These are phyloP conservation scores for Muricea muricata DNA, from an alignment of 92 coral and sea anemone species.

Conservation along the genomic window DNA sequence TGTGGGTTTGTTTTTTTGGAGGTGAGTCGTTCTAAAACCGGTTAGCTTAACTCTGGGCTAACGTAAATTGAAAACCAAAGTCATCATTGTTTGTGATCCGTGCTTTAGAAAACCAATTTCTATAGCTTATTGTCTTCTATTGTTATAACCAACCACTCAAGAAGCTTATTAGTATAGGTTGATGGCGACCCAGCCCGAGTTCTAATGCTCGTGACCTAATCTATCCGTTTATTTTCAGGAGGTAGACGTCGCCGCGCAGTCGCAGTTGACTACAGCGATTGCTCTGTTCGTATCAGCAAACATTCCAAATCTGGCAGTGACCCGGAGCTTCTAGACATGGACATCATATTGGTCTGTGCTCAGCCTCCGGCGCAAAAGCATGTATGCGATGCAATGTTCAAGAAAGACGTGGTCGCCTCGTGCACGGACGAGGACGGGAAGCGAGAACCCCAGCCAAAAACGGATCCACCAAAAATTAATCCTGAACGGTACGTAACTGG, in stretches of 20 bases:
- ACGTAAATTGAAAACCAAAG: too few species aligned
- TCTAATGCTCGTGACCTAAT: too few species aligned
- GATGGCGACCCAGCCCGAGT: too few species aligned
- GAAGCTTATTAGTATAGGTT: too few species aligned
- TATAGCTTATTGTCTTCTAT: too few species aligned
- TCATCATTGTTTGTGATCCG: too few species aligned
- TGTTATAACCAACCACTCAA: too few species aligned
- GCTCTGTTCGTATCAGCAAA: conserved; percentile 69
- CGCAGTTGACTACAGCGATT: conserved; percentile 70
- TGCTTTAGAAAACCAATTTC: too few species aligned
- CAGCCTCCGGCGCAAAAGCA: conserved; percentile 51
- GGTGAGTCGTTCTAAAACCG: too few species aligned
- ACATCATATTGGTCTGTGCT: conserved; percentile 36
- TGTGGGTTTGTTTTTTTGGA: background rate
- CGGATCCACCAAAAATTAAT: conserved; percentile 58
- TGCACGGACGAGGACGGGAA: conserved; percentile 63
- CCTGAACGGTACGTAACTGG: conserved; percentile 65
- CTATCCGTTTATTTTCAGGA: conserved; percentile 29
- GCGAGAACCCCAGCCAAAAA: conserved; percentile 66
- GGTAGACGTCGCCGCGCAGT: conserved; percentile 15
- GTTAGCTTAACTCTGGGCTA: too few species aligned
- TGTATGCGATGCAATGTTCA: conserved; percentile 74
- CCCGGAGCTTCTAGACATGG: conserved; percentile 62
- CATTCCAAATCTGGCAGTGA: conserved; percentile 43
- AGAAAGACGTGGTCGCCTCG: conserved; percentile 49